Conservation (phyloP, 1,140 invertebrate genomes). For the Cyrtorhinus lividipennis region DNA sequence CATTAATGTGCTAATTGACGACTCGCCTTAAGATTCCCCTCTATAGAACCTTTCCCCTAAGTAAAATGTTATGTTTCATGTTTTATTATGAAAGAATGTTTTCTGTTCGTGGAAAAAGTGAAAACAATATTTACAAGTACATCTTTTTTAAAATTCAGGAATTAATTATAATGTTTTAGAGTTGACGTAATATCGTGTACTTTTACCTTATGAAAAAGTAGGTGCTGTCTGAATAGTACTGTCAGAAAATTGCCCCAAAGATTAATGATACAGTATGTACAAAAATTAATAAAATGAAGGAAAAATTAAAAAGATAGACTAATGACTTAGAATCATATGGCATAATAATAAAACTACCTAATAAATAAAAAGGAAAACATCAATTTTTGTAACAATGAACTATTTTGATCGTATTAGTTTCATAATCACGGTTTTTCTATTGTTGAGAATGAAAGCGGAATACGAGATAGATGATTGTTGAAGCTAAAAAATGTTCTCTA, state of each 20-base stretch:
- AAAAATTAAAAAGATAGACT: conserved; percentile 1
- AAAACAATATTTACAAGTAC: too few species aligned
- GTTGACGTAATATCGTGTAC: not conserved
- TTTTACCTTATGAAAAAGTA: not conserved
- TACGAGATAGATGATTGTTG: not conserved
- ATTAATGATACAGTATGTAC: not conserved
- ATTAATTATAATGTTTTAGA: too few species aligned
- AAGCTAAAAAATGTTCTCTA: not conserved
- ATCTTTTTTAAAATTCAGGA: too few species aligned
- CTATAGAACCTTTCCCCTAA: too few species aligned
- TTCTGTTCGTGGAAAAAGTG: too few species aligned
- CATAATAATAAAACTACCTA: not conserved
- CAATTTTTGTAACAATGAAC: conserved; percentile 4
- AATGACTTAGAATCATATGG: not conserved
- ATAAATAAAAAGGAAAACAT: not conserved
- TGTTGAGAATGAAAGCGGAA: not conserved
- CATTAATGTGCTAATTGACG: too few species aligned
- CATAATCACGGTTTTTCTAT: conserved; percentile 7
- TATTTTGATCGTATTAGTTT: conserved; percentile 4
- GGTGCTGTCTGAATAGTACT: conserved; percentile 2
- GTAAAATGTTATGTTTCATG: too few species aligned
- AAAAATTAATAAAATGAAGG: not conserved
- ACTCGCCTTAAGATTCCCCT: too few species aligned
- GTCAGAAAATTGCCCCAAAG: conserved; percentile 2
- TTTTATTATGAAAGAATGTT: too few species aligned